phyloP scores from a whole-genome alignment of 2,888 invertebrate species.

The Ophion ellenae region DNA sequence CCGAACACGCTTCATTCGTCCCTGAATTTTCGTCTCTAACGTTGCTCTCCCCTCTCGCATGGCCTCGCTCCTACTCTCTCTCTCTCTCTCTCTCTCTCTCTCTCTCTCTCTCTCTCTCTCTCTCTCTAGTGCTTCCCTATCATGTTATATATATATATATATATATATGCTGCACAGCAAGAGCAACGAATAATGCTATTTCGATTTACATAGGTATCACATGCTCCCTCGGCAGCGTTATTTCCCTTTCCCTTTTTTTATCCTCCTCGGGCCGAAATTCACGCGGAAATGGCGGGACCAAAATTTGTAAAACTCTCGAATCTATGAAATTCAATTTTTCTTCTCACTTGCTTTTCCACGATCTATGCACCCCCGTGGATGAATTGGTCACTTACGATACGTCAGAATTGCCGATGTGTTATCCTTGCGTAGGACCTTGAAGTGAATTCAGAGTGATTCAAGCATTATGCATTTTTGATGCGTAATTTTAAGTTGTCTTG shows the following conservation, averaged over 20 bases:
- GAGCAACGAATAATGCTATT: conserved; percentile 79
- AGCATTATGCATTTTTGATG: neutral
- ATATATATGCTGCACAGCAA: conserved; percentile 57
- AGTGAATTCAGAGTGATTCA: neutral
- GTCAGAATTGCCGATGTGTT: neutral
- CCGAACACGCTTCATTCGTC: conserved; percentile 75
- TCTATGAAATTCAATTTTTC: conserved; percentile 27
- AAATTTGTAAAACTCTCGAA: conserved; percentile 50
- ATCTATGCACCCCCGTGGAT: neutral
- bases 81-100: conserved; percentile 14
- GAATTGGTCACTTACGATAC: neutral
- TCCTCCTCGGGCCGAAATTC: conserved; percentile 21
- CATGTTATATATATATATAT: conserved; percentile 21
- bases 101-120: conserved; percentile 18
- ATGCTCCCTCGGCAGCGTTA: conserved; percentile 52
- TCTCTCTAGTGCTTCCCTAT: conserved; percentile 3
- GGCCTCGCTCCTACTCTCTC: conserved; percentile 25
- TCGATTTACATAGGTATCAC: conserved; percentile 76
- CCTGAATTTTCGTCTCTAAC: conserved; percentile 75
- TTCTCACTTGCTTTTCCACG: neutral
- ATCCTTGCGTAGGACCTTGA: neutral
- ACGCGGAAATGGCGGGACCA: conserved; percentile 32
- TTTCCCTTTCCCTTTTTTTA: conserved; percentile 44
- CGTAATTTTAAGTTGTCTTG: neutral
- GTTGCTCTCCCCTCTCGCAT: conserved; percentile 16